Conservation (phyloP, 2,888 invertebrate genomes). For the Teleogryllus oceanicus region DNA sequence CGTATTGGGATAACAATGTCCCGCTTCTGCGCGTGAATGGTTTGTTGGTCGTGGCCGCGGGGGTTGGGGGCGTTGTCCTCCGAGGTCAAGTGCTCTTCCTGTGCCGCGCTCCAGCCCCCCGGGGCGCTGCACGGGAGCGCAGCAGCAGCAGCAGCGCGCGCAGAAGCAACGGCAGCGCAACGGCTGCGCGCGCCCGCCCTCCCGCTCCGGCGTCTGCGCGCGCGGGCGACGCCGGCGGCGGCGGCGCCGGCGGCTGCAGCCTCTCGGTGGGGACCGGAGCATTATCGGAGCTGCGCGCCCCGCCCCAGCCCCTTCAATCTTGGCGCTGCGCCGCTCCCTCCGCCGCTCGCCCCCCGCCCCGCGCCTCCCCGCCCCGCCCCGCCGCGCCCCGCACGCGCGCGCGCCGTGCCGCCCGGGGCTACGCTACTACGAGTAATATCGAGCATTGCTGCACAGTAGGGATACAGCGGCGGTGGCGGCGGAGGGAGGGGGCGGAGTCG, state of each 20-base stretch:
- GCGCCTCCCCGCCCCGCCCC: neutral
- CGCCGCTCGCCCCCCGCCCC: no score
- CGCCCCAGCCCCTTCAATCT: neutral
- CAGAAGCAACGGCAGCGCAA: neutral
- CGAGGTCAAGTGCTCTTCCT: neutral
- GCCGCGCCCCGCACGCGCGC: neutral
- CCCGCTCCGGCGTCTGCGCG: neutral
- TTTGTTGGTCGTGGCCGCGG: neutral
- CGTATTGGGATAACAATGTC: no score
- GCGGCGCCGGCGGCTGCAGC: neutral
- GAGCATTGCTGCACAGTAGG: slow-evolving; percentile 18
- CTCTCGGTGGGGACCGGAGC: neutral
- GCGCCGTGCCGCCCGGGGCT: neutral
- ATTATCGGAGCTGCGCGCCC: slow-evolving; percentile 20
- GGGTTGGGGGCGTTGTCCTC: neutral
- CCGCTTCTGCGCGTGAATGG: no score
- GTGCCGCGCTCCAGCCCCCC: neutral
- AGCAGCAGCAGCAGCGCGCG: neutral
- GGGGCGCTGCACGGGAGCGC: neutral
- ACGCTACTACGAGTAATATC: slow-evolving; percentile 9
- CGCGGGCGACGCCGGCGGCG: slow-evolving; percentile 4
- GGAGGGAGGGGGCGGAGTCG: neutral
- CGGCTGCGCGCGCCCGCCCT: neutral
- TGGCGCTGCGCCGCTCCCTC: neutral
- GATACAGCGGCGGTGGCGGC: neutral